Evolutionary conservation across 1,140 invertebrate species (phyloP).

Genomic region (Panonychus citri): DNA sequence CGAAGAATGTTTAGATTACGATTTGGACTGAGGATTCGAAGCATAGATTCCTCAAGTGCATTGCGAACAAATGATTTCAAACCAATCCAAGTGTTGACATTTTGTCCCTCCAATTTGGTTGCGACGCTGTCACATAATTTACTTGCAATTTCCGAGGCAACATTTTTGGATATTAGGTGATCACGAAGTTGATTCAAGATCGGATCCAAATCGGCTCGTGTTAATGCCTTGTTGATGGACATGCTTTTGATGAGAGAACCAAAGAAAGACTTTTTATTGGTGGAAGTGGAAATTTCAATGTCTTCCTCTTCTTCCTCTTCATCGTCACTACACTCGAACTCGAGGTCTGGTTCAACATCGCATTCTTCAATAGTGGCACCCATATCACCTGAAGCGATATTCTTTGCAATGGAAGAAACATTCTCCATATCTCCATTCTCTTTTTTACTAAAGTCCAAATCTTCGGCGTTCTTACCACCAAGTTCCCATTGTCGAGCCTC

Average conservation of each 20-base stretch:
- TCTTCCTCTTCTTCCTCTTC: slow-evolving; percentile 22
- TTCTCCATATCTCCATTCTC: neutral
- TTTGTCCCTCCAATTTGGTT: slow-evolving; percentile 57
- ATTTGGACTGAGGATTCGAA: slow-evolving; percentile 67
- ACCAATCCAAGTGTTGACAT: slow-evolving; percentile 18
- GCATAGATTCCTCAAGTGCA: slow-evolving; percentile 23
- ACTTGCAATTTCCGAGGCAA: slow-evolving; percentile 77
- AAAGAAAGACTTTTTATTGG: slow-evolving; percentile 7
- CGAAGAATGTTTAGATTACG: slow-evolving; percentile 85
- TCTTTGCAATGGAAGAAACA: slow-evolving; percentile 4
- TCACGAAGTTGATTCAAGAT: slow-evolving; percentile 84
- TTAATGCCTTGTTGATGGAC: slow-evolving; percentile 24
- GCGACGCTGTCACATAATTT: slow-evolving; percentile 89
- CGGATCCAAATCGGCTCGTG: slow-evolving; percentile 41
- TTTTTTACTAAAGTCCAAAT: slow-evolving; percentile 59
- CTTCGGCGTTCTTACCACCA: slow-evolving; percentile 53
- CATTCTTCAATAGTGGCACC: slow-evolving; percentile 3
- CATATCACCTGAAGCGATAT: slow-evolving; percentile 2
- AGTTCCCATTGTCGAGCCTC: slow-evolving; percentile 71
- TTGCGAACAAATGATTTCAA: slow-evolving; percentile 16
- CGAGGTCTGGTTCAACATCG: slow-evolving; percentile 20
- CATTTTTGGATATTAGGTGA: slow-evolving; percentile 90
- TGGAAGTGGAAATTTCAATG: neutral
- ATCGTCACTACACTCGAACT: slow-evolving; percentile 15
- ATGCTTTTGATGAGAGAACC: slow-evolving; percentile 7